A percentile compares a stretch with the other conserved stretches of the same genome.
These are phyloP conservation scores for Diaphora mendica DNA, from an alignment of 2,888 invertebrate species.

Conservation along the genomic window DNA sequence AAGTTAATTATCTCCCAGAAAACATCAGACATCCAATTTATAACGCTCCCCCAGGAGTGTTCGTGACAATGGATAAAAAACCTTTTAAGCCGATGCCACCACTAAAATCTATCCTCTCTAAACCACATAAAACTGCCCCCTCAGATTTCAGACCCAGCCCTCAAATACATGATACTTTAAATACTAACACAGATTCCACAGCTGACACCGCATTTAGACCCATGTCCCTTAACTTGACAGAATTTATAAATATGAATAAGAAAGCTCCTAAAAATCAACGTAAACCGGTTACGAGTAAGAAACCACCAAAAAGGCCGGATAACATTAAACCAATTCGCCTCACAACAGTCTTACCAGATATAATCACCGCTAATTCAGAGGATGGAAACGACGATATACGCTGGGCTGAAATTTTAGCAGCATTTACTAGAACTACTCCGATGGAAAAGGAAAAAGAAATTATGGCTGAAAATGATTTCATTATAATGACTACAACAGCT, in stretches of 20 bases:
- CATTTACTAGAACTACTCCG: slow-evolving; percentile 79
- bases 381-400: slow-evolving; percentile 63
- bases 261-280: slow-evolving; percentile 59
- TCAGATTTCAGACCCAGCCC: slow-evolving; percentile 78
- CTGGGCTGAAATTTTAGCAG: slow-evolving; percentile 75
- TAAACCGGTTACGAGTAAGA: slow-evolving; percentile 60
- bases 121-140: slow-evolving; percentile 64
- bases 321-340: slow-evolving; percentile 61
- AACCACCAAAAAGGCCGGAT: slow-evolving; percentile 69
- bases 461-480: slow-evolving; percentile 50
- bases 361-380: slow-evolving; percentile 67
- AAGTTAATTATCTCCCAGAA: slow-evolving; percentile 71
- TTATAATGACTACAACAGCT: slow-evolving; percentile 50
- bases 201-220: slow-evolving; percentile 75
- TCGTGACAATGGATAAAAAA: slow-evolving; percentile 81
- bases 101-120: slow-evolving; percentile 66
- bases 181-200: slow-evolving; percentile 67
- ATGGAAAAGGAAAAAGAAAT: slow-evolving; percentile 63
- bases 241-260: slow-evolving; percentile 45
- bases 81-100: slow-evolving; percentile 83
- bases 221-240: slow-evolving; percentile 65
- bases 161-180: slow-evolving; percentile 73
- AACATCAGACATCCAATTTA: slow-evolving; percentile 78
- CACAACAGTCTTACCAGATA: slow-evolving; percentile 72
- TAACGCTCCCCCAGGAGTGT: slow-evolving; percentile 81